Conservation (phyloP, 2,113 vertebrate species). For the Mixornis gularis region DNA sequence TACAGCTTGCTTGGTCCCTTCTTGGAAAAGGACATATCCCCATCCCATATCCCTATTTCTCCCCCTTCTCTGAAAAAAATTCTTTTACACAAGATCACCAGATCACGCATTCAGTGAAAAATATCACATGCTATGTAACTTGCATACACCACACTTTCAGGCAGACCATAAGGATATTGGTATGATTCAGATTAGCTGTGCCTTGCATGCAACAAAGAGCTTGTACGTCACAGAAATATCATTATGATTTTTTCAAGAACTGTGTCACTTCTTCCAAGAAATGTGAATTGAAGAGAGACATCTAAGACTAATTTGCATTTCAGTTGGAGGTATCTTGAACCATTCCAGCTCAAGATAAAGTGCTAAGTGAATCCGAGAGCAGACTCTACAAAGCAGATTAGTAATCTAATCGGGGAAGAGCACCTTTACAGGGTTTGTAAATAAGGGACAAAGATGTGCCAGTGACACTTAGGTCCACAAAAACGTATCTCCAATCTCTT, state of each 20-base stretch:
- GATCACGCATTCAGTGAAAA: neutral
- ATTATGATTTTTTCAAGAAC: slow-evolving; percentile 23
- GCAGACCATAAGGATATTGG: neutral
- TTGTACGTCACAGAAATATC: neutral
- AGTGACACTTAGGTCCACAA: neutral
- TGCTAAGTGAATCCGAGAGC: neutral
- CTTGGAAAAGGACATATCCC: neutral
- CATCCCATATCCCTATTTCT: neutral
- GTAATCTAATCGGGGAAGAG: neutral
- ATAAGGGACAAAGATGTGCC: neutral
- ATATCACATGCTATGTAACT: neutral
- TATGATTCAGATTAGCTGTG: slow-evolving; percentile 18
- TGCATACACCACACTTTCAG: neutral
- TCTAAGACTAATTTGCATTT: slow-evolving; percentile 31
- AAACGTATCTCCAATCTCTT: neutral
- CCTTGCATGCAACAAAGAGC: neutral
- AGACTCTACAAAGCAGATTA: neutral
- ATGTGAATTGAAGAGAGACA: neutral
- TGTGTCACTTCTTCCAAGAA: slow-evolving; percentile 43
- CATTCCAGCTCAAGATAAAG: neutral
- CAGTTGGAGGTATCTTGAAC: neutral
- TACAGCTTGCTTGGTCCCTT: neutral
- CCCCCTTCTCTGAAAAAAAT: neutral
- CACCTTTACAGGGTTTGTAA: neutral
- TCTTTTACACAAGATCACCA: neutral